Base-by-base conservation (phyloP, 2,888 invertebrate species). In the Drosophila prolongata region DNA sequence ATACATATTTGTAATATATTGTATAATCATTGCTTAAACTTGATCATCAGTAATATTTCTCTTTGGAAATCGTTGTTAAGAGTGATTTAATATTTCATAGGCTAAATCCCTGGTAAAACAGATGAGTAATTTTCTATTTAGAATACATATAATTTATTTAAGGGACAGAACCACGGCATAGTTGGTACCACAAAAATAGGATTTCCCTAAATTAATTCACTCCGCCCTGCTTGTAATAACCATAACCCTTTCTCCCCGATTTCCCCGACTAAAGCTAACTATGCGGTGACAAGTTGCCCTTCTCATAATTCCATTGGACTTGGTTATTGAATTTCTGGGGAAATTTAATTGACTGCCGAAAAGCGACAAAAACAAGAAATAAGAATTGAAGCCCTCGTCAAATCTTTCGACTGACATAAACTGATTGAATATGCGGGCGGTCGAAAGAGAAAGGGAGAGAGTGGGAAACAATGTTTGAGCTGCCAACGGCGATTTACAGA, bases 341-440 rank as follows among this genome's bases (percentile, higher is more conserved):
- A 71, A 73, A 71, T 57, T 81, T 75, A 82, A 87, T 87, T 85
- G 81, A 82, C 86, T 72, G 52, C 58, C 79, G 55, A 67, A 80
- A 68, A 66, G 65, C 65, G 65, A 52, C 24, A 52, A 38, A 47
- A 54, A 42, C 52, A 30, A 43, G 50, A 55, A 58, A 43, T 38
- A 70, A 58, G 58, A 57, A 53, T 47, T 50, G 56, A 62, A 58
- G 61, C 49, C 53, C 83, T 69, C 66, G 69, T 66, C 65, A 83
- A 83, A 84, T 71, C 79, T 62, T 43, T 37, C 46, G 59, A 69
- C 49, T 70, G 84, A 67, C 52, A 73, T 58, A 66, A 87, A 85
- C 83, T 82, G 82, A 82, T 85, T 87, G 79, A 77, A 79, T 57
- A 82, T 82, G 88, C 82, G 82, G 82, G 82, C 65, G 69, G 52